Percentiles rank a stretch among this genome's conserved stretches.
These are phyloP conservation scores for Boulengerochromis microlepis DNA, from an alignment of 2,113 vertebrate species.

Conservation along the genomic window DNA sequence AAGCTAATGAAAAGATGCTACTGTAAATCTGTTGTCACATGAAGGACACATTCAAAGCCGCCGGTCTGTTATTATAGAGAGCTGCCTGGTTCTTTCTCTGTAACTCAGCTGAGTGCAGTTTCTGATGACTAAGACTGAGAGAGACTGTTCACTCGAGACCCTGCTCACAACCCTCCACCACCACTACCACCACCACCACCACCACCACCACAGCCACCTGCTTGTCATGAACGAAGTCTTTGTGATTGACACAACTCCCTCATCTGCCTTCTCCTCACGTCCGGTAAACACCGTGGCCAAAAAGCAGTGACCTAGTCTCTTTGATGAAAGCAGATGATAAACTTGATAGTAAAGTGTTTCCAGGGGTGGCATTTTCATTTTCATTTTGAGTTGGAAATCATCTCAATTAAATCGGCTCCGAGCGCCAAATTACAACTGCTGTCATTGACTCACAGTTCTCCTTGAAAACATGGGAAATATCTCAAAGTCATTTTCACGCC, in stretches of 20 bases:
- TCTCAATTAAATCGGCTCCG: slow-evolving; percentile 24
- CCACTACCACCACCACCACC: neutral
- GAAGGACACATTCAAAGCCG: neutral
- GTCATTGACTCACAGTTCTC: slow-evolving; percentile 9
- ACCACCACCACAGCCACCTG: slow-evolving; percentile 54
- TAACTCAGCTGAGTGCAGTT: slow-evolving; percentile 31
- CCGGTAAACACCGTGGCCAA: slow-evolving; percentile 12
- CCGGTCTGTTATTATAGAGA: neutral
- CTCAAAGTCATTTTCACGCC: neutral
- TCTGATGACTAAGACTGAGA: slow-evolving; percentile 55
- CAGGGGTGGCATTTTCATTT: slow-evolving; percentile 9
- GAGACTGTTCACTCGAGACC: slow-evolving; percentile 49
- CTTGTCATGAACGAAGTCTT: slow-evolving; percentile 64
- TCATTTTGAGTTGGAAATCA: slow-evolving; percentile 23
- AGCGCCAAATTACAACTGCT: neutral
- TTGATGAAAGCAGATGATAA: slow-evolving; percentile 47
- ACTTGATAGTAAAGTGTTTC: slow-evolving; percentile 36
- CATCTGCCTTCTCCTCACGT: slow-evolving; percentile 63
- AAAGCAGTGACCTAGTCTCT: slow-evolving; percentile 35
- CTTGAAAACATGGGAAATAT: neutral
- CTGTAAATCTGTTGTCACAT: neutral
- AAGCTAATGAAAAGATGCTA: neutral
- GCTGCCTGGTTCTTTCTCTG: neutral
- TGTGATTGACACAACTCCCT: slow-evolving; percentile 60
- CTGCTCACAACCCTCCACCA: slow-evolving; percentile 10